Conservation (phyloP, 2,113 vertebrate genomes). For the Holacanthus passer region DNA sequence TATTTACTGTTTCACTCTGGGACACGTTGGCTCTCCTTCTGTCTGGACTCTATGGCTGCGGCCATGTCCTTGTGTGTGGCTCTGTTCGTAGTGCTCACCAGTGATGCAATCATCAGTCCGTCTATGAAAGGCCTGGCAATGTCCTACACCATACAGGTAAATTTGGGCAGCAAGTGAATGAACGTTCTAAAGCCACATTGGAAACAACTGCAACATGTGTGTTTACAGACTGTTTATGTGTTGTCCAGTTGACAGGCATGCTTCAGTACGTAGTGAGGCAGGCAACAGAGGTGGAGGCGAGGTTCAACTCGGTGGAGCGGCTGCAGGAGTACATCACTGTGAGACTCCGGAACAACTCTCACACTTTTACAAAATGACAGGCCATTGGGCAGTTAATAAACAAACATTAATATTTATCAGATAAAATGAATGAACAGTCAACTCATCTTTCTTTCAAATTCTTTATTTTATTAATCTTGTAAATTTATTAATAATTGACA, state of each 20-base stretch:
- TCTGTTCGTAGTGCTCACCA: constrained; percentile 83
- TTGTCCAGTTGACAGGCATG: constrained; percentile 83
- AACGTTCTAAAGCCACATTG: constrained; percentile 44
- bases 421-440: no score
- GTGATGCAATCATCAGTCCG: constrained; percentile 68
- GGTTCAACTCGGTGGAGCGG: constrained; percentile 87
- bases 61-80: constrained; percentile 77
- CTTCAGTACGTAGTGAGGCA: constrained; percentile 82
- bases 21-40: constrained; percentile 86
- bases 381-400: no score
- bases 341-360: no score
- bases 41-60: constrained; percentile 82
- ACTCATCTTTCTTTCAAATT: no score
- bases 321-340: constrained; percentile 83
- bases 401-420: no score
- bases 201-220: constrained; percentile 59
- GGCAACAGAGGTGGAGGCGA: constrained; percentile 85
- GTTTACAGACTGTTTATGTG: neutral
- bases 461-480: no score
- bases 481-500: no score
- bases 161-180: neutral
- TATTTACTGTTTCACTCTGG: constrained; percentile 84
- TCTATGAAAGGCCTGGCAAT: constrained; percentile 86
- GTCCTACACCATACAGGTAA: constrained; percentile 87
- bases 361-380: no score